A percentile compares a stretch with the other conserved stretches of the same genome.
Evolutionary conservation across 2,797 vertebrate genomes (phyloP).

Genomic region (Perodicticus potto): DNA sequence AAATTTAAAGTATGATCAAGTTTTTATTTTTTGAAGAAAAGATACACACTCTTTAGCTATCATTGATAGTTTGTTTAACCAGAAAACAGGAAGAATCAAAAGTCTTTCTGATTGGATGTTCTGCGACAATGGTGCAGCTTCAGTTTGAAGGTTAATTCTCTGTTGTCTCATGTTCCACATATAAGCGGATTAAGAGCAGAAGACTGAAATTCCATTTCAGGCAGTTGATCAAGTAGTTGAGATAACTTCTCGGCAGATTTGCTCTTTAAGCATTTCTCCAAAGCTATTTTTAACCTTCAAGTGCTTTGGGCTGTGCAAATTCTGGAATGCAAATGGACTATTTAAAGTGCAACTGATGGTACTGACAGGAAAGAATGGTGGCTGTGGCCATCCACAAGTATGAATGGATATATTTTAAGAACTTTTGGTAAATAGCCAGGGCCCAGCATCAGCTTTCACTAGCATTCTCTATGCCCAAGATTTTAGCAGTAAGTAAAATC

Average conservation of each 20-base stretch:
- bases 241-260: slow-evolving; percentile 91
- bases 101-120: slow-evolving; percentile 15
- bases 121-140: slow-evolving; percentile 6
- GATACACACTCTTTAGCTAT: not conserved
- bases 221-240: slow-evolving; percentile 91
- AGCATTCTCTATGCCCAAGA: not conserved
- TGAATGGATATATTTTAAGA: slow-evolving; percentile 24
- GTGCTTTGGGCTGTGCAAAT: slow-evolving; percentile 85
- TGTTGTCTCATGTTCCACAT: slow-evolving; percentile 88
- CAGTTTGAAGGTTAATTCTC: slow-evolving; percentile 62
- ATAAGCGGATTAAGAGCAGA: slow-evolving; percentile 91
- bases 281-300: slow-evolving; percentile 96
- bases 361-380: slow-evolving; percentile 36
- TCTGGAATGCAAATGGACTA: slow-evolving; percentile 84
- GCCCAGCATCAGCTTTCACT: not conserved
- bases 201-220: slow-evolving; percentile 92
- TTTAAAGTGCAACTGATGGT: slow-evolving; percentile 74
- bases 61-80: not conserved
- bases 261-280: slow-evolving; percentile 91
- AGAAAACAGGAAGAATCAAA: not conserved
- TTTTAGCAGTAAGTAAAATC: not conserved
- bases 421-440: slow-evolving; percentile 12
- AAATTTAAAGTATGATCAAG: not conserved
- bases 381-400: not conserved
- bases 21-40: slow-evolving; percentile 55